Evolutionary conservation across 2,797 vertebrate genomes (phyloP), one percentile per base, ranked within the genome.

Genomic region (Eulemur rubriventer): DNA sequence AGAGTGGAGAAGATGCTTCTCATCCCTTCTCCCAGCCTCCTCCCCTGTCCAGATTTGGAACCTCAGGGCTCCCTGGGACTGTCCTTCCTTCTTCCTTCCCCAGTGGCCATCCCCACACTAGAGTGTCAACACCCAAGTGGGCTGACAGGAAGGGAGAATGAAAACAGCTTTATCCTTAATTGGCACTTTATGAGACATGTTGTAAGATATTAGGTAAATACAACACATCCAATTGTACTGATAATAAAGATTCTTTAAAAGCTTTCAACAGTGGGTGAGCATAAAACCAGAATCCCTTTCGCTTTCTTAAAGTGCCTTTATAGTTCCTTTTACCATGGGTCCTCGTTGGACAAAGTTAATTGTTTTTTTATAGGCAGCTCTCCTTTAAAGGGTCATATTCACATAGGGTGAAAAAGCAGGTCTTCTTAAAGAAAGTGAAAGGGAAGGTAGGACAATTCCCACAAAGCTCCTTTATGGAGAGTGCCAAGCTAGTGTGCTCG

Each of bases 251-350:
- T 38, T 75, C 38, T 89, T 76, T 73, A 48, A 59, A 70, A 72
- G 30, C 11, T 38, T 72, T 61, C 30, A 83, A 1, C 24, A 55
- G 41, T 84, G 67, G 20, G 10, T 63, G 43, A 28, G 63, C 28
- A 28, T 80, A 50, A 92, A 90, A 28, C 46, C 22, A 16, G 43
- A 89, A 81, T 67, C 35, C n/a, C 43, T 95, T 87, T 83, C 50
- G 28, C 69, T 69, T 86, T 86, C 80, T 78, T 50, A 50, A 20
- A 26, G 43, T 30, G 10, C 33, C 79, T 69, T 57, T 41, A n/a
- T 30, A 18, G 11, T 90, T 73, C 24, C 52, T 76, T 81, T 85
- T 57, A 59, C 13, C 46, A 0, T 67, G 9, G 13, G 35, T 82
- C 26, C 52, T 43, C 30, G 33, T 72, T n/a, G 26, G 63, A 50